Evolutionary conservation across 2,797 vertebrate species (phyloP).

Genomic region (Rachycentron canadum): DNA sequence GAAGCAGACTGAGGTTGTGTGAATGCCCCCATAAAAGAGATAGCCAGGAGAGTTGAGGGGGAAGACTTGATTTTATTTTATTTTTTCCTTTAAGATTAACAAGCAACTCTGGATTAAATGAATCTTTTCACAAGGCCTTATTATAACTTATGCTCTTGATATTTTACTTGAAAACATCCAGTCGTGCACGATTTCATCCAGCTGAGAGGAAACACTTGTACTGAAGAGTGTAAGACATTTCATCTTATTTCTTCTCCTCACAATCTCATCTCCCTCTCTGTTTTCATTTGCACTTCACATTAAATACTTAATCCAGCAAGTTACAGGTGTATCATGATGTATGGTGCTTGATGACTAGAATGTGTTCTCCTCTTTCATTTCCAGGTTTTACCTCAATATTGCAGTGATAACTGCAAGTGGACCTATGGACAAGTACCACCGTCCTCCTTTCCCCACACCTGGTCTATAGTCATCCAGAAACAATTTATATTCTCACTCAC

Average conservation of each 20-base stretch:
- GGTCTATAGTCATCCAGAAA: constrained; percentile 73
- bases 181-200: constrained; percentile 3
- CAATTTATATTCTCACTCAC: constrained; percentile 43
- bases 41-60: constrained; percentile 22
- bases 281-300: constrained; percentile 7
- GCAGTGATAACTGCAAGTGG: constrained; percentile 46
- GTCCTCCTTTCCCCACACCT: constrained; percentile 63
- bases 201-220: constrained; percentile 30
- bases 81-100: constrained; percentile 13
- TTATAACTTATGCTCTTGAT: constrained; percentile 12
- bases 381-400: constrained; percentile 59
- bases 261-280: not conserved
- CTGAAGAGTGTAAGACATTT: constrained; percentile 28
- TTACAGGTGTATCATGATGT: not conserved
- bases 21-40: constrained; percentile 56
- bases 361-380: constrained; percentile 38
- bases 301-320: not conserved
- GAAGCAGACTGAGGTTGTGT: constrained; percentile 62
- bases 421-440: constrained; percentile 63
- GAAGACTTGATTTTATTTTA: not conserved
- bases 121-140: constrained; percentile 13
- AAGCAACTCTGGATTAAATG: constrained; percentile 14
- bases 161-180: constrained; percentile 38
- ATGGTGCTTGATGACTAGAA: constrained; percentile 17
- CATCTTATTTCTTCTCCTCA: not conserved